Percentiles rank a stretch among this genome's conserved stretches.
These are phyloP conservation scores for Paramuricea clavata DNA, from an alignment of 92 coral and sea anemone genomes.

Conservation along the genomic window DNA sequence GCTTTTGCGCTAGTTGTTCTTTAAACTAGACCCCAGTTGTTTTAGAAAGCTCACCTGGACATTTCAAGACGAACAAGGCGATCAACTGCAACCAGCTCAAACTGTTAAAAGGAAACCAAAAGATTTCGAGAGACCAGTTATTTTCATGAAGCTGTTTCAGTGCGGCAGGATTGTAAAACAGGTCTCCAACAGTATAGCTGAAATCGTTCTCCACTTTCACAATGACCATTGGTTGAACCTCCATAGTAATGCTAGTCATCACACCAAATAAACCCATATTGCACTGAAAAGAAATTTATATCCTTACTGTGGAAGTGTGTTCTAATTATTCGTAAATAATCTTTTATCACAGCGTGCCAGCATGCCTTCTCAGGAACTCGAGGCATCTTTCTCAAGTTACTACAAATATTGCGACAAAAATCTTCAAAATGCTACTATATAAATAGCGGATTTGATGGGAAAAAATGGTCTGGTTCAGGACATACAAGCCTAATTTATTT, in stretches of 20 bases:
- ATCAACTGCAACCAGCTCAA: slow-evolving; percentile 50
- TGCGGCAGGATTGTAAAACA: slow-evolving; percentile 55
- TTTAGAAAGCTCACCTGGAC: background rate
- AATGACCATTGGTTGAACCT: slow-evolving; percentile 72
- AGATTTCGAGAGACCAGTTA: slow-evolving; percentile 76
- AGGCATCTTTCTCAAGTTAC: too few relatives aligned
- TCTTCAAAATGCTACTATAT: background rate
- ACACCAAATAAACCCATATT: slow-evolving; percentile 74
- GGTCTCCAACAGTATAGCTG: slow-evolving; percentile 57
- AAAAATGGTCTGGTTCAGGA: too few relatives aligned
- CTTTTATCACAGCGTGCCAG: too few relatives aligned
- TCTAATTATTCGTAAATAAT: background rate
- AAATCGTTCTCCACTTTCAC: slow-evolving; percentile 62
- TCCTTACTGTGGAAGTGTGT: background rate
- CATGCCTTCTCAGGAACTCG: too few relatives aligned
- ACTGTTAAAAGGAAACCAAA: slow-evolving; percentile 77
- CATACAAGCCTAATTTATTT: background rate
- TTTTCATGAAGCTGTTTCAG: slow-evolving; percentile 48
- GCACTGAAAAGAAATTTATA: slow-evolving; percentile 51
- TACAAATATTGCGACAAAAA: background rate
- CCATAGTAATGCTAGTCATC: slow-evolving; percentile 69
- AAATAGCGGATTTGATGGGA: background rate
- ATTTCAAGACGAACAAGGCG: background rate
- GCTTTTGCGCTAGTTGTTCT: too few relatives aligned
- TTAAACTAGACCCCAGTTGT: background rate